Evolutionary conservation across 2,888 invertebrate genomes (phyloP), one percentile per base, ranked within the genome.

Genomic region (Nasonovia ribisnigri): DNA sequence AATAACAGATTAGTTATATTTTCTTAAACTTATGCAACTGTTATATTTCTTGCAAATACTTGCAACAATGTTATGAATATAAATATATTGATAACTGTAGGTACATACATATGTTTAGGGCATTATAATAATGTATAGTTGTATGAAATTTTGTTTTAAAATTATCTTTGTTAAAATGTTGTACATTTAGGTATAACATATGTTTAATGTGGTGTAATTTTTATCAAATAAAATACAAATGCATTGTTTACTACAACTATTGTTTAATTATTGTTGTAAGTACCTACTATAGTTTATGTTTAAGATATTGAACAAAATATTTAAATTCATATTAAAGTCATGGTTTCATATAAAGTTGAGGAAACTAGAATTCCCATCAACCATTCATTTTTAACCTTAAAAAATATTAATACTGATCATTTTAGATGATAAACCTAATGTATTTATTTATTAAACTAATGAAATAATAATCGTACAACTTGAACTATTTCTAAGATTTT

Each of bases 81-180:
- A 60, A 46, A 77, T 54, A 77, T 88, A 43, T n/a, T 43, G 46
- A 60, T 89, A 46, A 89, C 46, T 48, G 3, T 60, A 89, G 57
- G 46, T 89, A 89, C 24, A 54, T 60, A 43, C 60, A 60, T 60
- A 20, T 42, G 11, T n/a, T 89, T 89, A 89, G 89, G 60, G 60
- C 57, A 60, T 89, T 89, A 89, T 89, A 20, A 89, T n/a, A 60
- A 89, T 89, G 60, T 89, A n/a, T 89, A 60, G 60, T 89, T 89
- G 89, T 89, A 89, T 89, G 60, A 46, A 89, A 89, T 89, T 89
- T 89, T 89, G 60, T 89, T 89, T 43, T 60, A 60, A 89, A 42
- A 89, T 60, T 89, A n/a, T 60, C 26, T 89, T 43, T 46, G 89
- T 89, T 89, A n/a, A 89, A 16, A n/a, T 89, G 43, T 57, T 89